Percentiles rank a stretch among this genome's conserved stretches.
Evolutionary conservation across 1,140 invertebrate species (phyloP).

Genomic region (Schlechtendalia chinensis): DNA sequence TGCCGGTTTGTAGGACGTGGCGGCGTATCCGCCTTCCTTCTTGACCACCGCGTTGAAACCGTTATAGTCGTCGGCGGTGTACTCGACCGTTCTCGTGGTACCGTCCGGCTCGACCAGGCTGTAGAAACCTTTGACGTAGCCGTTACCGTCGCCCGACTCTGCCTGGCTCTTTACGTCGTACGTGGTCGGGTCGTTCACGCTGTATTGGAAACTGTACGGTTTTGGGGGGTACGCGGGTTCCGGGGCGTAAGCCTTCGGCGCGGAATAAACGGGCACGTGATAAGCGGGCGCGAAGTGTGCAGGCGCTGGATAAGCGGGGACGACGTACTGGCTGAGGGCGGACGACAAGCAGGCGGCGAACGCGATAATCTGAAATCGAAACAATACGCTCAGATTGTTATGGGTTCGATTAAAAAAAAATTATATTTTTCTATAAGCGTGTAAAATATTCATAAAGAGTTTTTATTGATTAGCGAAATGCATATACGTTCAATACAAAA

Average conservation of each 20-base stretch:
- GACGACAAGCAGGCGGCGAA: slow-evolving; percentile 57
- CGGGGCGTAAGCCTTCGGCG: background rate
- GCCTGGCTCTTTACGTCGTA: slow-evolving; percentile 55
- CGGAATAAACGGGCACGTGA: background rate
- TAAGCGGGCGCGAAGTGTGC: background rate
- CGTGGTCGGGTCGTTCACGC: slow-evolving; percentile 54
- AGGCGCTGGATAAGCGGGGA: background rate
- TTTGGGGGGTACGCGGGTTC: slow-evolving; percentile 49
- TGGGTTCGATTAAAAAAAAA: background rate
- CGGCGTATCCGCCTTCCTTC: slow-evolving; percentile 55
- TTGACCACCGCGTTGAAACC: slow-evolving; percentile 67
- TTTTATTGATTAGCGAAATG: too few species aligned
- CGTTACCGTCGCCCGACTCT: slow-evolving; percentile 55
- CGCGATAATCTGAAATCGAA: slow-evolving; percentile 57
- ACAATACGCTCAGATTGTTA: background rate
- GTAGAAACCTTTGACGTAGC: slow-evolving; percentile 54
- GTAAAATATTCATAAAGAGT: background rate
- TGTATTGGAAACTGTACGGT: slow-evolving; percentile 53
- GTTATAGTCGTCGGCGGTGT: slow-evolving; percentile 62
- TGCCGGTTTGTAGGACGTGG: background rate
- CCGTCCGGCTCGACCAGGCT: slow-evolving; percentile 59
- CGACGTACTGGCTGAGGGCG: slow-evolving; percentile 54
- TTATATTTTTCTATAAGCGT: too few species aligned
- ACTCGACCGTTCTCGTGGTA: slow-evolving; percentile 63
- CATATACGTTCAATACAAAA: too few species aligned